Evolutionary conservation across 2,113 vertebrate species (phyloP), one percentile per base, ranked within the genome.

Genomic region (Daphoenositta chrysoptera): DNA sequence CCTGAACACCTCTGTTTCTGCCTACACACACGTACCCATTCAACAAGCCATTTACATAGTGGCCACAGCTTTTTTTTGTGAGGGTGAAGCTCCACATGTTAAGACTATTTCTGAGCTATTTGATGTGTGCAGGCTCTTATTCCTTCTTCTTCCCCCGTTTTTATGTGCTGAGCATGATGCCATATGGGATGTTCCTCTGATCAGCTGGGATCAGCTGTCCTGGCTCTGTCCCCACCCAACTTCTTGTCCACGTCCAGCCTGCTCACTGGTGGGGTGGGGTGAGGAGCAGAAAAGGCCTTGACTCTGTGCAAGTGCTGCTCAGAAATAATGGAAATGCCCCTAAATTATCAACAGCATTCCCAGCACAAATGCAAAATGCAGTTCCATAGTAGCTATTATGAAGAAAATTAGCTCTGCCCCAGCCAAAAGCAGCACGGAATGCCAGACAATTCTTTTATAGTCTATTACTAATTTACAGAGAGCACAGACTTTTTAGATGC

Each of bases 11-110:
- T 53, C 69, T 47, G 13, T 85, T 42, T 56, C 60, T 78, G 50
- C 7, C 19, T 33, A n/a, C 8, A 7, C 21, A 15, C n/a, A 44
- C 0, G 0, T 30, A 53, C 5, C 5, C 13, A 8, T 51, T 44
- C n/a, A 73, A 7, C 13, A 78, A 76, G 15, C 17, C 11, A 31
- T 73, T 84, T 58, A 63, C 10, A 6, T 14, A 35, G 18, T 12
- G 14, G 9, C 7, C 4, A 13, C 6, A 27, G 24, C 24, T 71
- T 60, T 51, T 6, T 50, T 56, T 61, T 48, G 15, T 27, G 21
- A 6, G 7, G 16, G 9, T 63, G 48, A 68, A 71, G 20, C 35
- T 40, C 22, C 23, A 28, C 5, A 31, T 2, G 0, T 4, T 51
- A 35, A 64, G 20, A 37, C 22, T 14, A 28, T 75, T 80, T 68